Conservation (phyloP, 1,140 invertebrate species). For the Apis florea region DNA sequence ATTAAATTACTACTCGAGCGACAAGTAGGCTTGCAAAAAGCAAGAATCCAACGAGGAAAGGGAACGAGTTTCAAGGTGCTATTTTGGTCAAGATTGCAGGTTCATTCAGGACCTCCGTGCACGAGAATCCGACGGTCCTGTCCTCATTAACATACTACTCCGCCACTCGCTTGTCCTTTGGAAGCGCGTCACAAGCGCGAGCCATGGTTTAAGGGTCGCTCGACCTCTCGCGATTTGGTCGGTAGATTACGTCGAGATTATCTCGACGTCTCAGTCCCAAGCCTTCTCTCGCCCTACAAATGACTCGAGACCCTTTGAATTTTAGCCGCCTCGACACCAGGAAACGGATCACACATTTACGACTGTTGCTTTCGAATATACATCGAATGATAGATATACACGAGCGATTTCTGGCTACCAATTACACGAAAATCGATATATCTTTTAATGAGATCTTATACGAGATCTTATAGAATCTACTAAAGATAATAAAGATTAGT, state of each 20-base stretch:
- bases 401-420: background rate
- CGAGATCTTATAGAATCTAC: background rate
- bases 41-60: background rate
- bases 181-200: conserved; percentile 22
- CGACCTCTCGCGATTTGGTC: conserved; percentile 50
- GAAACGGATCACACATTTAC: background rate
- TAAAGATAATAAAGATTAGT: background rate
- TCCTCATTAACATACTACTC: conserved; percentile 71
- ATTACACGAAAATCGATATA: background rate
- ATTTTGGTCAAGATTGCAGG: conserved; percentile 56
- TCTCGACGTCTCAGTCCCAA: conserved; percentile 60
- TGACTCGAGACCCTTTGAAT: conserved; percentile 54
- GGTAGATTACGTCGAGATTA: conserved; percentile 65
- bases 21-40: background rate
- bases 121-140: conserved; percentile 52
- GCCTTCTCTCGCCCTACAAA: conserved; percentile 55
- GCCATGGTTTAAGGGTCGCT: conserved; percentile 51
- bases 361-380: too few relatives aligned
- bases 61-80: conserved; percentile 16
- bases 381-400: background rate
- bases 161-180: conserved; percentile 48
- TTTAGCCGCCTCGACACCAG: conserved; percentile 32
- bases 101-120: conserved; percentile 62
- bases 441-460: background rate
- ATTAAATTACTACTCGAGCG: background rate